phyloP scores from a whole-genome alignment of 2,888 invertebrate species.

The Ptilodon capucinus region DNA sequence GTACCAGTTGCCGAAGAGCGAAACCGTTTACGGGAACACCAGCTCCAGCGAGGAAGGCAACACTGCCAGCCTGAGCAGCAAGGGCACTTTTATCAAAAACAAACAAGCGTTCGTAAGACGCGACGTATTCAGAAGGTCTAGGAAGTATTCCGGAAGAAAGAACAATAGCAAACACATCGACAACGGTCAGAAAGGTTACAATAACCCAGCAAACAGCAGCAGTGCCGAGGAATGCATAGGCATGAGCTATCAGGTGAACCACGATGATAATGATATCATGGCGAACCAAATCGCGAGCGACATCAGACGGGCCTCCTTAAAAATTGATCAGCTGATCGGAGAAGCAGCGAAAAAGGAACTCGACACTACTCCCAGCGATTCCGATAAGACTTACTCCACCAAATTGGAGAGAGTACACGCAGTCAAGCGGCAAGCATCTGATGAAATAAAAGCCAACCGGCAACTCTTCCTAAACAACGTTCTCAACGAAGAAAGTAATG shows the following conservation, averaged over 20 bases:
- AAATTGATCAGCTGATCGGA: slow-evolving; percentile 80
- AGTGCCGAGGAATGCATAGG: slow-evolving; percentile 75
- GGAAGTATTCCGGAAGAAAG: slow-evolving; percentile 77
- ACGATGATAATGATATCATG: slow-evolving; percentile 80
- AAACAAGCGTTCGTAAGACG: slow-evolving; percentile 79
- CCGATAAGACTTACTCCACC: slow-evolving; percentile 77
- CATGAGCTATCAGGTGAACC: slow-evolving; percentile 78
- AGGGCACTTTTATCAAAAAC: slow-evolving; percentile 83
- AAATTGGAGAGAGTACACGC: slow-evolving; percentile 83
- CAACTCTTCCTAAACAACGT: slow-evolving; percentile 72
- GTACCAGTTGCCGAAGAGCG: slow-evolving; percentile 75
- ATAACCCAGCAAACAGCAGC: slow-evolving; percentile 66
- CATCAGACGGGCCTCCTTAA: slow-evolving; percentile 79
- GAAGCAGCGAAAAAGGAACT: slow-evolving; percentile 67
- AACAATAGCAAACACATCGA: slow-evolving; percentile 65
- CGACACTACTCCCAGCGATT: slow-evolving; percentile 60
- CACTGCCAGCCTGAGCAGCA: slow-evolving; percentile 61
- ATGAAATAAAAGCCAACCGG: slow-evolving; percentile 75
- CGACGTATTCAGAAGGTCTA: slow-evolving; percentile 76
- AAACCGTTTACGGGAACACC: slow-evolving; percentile 70
- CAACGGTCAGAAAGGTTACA: slow-evolving; percentile 60
- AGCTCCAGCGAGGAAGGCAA: slow-evolving; percentile 80
- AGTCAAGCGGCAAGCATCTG: slow-evolving; percentile 75
- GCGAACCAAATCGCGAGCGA: slow-evolving; percentile 81
- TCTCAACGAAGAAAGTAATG: slow-evolving; percentile 64